These are phyloP conservation scores for Vandiemenella viatica DNA, from an alignment of 2,888 invertebrate genomes.

Conservation along the genomic window DNA sequence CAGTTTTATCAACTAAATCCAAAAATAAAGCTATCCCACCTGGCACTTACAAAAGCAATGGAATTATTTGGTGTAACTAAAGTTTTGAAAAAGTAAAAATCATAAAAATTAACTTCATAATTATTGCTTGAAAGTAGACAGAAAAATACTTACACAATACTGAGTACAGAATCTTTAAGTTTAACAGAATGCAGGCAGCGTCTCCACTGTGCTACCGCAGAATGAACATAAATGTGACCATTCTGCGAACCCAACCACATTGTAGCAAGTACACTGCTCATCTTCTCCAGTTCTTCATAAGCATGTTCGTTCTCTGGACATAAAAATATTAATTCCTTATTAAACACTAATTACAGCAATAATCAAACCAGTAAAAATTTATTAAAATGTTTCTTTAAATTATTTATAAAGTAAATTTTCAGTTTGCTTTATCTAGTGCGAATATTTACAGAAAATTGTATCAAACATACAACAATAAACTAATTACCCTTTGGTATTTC, in stretches of 20 bases:
- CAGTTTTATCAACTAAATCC: too few relatives aligned
- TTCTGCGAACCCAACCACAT: constrained; percentile 98
- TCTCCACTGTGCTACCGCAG: constrained; percentile 84
- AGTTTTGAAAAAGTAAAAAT: too few relatives aligned
- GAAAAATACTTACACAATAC: constrained; percentile 73
- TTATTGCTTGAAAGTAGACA: neutral
- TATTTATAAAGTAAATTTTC: too few relatives aligned
- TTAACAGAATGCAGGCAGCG: constrained; percentile 75
- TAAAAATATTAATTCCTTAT: too few relatives aligned
- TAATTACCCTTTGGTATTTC: constrained; percentile 23
- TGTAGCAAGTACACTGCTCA: constrained; percentile 89
- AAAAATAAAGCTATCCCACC: too few relatives aligned
- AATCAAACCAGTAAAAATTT: too few relatives aligned
- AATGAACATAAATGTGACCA: constrained; percentile 90
- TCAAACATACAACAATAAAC: neutral
- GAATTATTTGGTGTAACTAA: too few relatives aligned
- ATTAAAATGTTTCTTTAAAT: too few relatives aligned
- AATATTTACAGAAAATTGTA: too few relatives aligned
- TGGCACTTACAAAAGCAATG: too few relatives aligned
- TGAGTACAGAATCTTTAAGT: constrained; percentile 82
- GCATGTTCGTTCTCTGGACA: constrained; percentile 22
- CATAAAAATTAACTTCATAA: too few relatives aligned
- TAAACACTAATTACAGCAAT: neutral
- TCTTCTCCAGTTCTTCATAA: constrained; percentile 34
- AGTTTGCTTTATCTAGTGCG: too few relatives aligned